Evolutionary conservation across 1,140 invertebrate genomes (phyloP).

Genomic region (Proales similis): DNA sequence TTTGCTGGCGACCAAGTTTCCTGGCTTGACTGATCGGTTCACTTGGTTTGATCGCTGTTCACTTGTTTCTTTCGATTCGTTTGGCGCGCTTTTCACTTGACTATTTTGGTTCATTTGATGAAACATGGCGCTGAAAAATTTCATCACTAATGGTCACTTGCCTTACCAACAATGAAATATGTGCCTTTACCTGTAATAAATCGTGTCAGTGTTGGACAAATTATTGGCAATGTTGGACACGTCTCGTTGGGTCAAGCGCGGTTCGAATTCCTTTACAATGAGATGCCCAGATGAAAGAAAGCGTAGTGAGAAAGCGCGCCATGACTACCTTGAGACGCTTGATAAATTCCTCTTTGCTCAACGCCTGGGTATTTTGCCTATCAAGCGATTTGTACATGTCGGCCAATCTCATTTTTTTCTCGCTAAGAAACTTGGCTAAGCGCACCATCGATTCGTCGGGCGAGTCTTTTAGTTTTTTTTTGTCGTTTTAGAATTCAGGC

Average conservation of each 20-base stretch:
- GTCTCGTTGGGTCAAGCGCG: conserved; percentile 26
- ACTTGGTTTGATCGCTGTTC: too few species aligned
- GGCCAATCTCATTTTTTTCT: conserved; percentile 21
- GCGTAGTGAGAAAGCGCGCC: too few species aligned
- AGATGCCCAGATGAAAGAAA: too few species aligned
- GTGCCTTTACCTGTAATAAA: conserved; percentile 37
- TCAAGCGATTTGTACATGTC: conserved; percentile 28
- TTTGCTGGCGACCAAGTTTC: too few species aligned
- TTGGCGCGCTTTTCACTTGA: too few species aligned
- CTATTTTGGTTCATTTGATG: too few species aligned
- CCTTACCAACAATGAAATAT: background rate
- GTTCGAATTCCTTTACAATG: conserved; percentile 24
- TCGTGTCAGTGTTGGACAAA: conserved; percentile 12
- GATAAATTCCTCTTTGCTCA: conserved; percentile 29
- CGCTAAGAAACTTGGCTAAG: conserved; percentile 20
- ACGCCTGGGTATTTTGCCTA: conserved; percentile 6
- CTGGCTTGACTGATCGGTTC: too few species aligned
- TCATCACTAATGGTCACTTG: too few species aligned
- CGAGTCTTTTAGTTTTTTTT: too few species aligned
- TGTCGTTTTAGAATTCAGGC: too few species aligned
- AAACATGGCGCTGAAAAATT: conserved; percentile 28
- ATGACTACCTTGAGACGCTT: conserved; percentile 22
- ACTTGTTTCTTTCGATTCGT: too few species aligned
- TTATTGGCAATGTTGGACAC: conserved; percentile 18
- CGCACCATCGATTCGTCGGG: conserved; percentile 35